Evolutionary conservation across 2,113 vertebrate genomes (phyloP), one percentile per base, ranked within the genome.

Genomic region (Crotalus viridis): DNA sequence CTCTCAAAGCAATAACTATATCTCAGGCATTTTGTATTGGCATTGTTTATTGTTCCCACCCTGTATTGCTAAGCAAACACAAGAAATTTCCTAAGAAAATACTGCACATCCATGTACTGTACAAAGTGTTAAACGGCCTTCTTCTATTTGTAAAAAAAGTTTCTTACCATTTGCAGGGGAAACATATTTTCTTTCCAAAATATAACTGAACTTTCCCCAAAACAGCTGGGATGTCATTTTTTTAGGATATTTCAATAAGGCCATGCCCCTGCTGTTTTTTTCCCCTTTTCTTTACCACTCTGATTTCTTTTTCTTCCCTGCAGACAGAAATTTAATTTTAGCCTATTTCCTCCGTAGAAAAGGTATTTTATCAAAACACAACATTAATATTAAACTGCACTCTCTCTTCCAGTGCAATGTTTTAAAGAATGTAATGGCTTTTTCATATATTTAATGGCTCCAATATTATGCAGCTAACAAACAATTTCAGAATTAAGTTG

Each of bases 401-500:
- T 93, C 87, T 96, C 96, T 96, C 95, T 90, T 95, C 95, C 74
- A 85, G 89, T 94, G 89, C 74, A 94, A 94, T 95, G 95, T 95
- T 97, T 96, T 96, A 96, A 92, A 96, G 96, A 97, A 96, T 95
- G 97, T 95, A 97, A 96, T 64, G 94, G 96, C 96, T 96, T 96
- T 95, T 96, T 93, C 86, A 88, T 96, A 94, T 95, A 97, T 97
- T 97, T 96, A 97, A 97, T 97, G 96, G 96, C 95, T 97, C 95
- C 90, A 95, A 96, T 97, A 98, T 97, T 97, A 96, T 96, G 97
- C 93, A 96, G 97, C 97, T 97, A 98, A 97, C 97, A 98, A 97
- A 97, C 97, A 97, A 97, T 98, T 98, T 96, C 97, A 97, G 97
- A 98, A 98, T 98, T 97, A 98, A 97, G 97, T 98, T 98, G 97